Percentiles rank a stretch among this genome's conserved stretches.
phyloP scores from a whole-genome alignment of 1,140 invertebrate species.

The Octopus sinensis region DNA sequence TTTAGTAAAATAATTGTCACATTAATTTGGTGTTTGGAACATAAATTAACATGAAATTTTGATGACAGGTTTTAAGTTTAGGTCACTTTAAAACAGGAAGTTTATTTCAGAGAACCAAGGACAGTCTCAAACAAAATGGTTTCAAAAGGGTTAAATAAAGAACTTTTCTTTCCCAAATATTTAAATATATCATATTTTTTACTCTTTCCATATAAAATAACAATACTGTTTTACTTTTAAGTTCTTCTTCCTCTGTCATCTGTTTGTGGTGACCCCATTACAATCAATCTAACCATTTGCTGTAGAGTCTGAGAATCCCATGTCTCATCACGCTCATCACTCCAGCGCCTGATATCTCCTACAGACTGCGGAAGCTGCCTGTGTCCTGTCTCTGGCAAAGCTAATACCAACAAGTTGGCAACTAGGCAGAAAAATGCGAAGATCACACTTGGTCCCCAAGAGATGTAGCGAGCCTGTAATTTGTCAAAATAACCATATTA shows the following conservation, averaged over 20 bases:
- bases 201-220: no score
- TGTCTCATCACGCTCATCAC: not conserved
- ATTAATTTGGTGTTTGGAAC: no score
- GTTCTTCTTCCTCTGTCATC: not conserved
- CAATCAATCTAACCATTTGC: not conserved
- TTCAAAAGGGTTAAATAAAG: no score
- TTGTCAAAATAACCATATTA: not conserved
- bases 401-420: slow-evolving; percentile 22
- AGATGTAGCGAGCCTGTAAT: slow-evolving; percentile 27
- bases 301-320: not conserved
- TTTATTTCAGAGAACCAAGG: no score
- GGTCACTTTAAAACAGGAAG: no score
- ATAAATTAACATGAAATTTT: no score
- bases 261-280: not conserved
- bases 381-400: slow-evolving; percentile 31
- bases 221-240: no score
- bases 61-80: no score
- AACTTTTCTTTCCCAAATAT: no score
- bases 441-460: slow-evolving; percentile 32
- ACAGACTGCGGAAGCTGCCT: slow-evolving; percentile 31
- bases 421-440: slow-evolving; percentile 28
- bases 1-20: no score
- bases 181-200: no score
- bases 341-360: slow-evolving; percentile 20
- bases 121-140: no score